Conservation (phyloP, 2,888 invertebrate species). For the Eupithecia vulgata region DNA sequence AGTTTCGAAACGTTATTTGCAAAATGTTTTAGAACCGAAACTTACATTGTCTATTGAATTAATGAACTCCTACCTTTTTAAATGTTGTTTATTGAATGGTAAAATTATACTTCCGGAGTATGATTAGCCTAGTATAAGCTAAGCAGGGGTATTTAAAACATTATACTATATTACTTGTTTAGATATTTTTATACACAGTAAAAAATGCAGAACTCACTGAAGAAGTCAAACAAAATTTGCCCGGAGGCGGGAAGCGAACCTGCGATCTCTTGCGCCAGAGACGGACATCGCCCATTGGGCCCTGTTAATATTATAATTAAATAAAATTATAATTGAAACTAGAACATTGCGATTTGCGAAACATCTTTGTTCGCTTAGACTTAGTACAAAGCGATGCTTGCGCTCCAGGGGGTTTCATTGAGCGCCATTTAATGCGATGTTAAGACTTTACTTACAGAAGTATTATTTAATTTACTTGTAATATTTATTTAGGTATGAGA, state of each 20-base stretch:
- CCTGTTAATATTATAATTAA: neutral
- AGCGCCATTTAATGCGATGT: neutral
- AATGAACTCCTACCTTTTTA: neutral
- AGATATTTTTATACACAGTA: too few species aligned
- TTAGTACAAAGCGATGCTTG: neutral
- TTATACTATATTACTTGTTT: too few species aligned
- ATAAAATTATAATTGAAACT: neutral
- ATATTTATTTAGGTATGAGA: neutral
- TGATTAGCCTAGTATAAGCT: too few species aligned
- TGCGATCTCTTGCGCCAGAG: too few species aligned
- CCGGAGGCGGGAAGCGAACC: too few species aligned
- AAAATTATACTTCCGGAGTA: neutral
- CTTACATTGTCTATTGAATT: constrained; percentile 3
- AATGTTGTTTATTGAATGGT: neutral
- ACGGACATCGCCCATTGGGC: too few species aligned
- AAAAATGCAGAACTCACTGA: too few species aligned
- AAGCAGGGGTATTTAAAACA: too few species aligned
- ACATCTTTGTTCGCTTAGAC: neutral
- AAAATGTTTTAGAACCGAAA: constrained; percentile 1
- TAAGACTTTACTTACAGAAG: neutral
- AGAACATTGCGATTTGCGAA: neutral
- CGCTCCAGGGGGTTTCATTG: neutral
- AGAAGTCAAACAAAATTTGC: too few species aligned
- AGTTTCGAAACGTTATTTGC: neutral
- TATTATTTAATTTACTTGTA: neutral